phyloP scores from a whole-genome alignment of 2,113 vertebrate species.

The Sapajus apella region DNA sequence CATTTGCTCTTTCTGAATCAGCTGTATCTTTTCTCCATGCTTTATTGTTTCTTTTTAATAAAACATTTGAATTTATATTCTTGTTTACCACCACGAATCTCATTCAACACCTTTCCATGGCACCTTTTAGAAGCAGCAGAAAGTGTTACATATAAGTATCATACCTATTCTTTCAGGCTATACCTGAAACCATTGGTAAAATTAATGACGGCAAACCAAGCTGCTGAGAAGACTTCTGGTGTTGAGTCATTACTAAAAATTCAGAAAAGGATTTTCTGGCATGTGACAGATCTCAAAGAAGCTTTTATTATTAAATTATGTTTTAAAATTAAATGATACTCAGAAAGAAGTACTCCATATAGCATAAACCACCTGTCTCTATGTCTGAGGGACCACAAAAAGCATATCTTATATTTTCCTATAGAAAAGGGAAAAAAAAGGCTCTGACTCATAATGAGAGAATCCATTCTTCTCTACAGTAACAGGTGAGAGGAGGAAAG shows the following conservation, averaged over 20 bases:
- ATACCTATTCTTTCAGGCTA: neutral
- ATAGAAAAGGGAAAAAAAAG: neutral
- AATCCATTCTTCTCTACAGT: neutral
- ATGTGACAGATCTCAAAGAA: neutral
- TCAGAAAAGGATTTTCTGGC: neutral
- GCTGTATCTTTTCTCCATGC: neutral
- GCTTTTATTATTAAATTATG: too few relatives aligned
- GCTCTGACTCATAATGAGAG: neutral
- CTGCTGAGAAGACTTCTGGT: neutral
- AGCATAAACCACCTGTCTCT: neutral
- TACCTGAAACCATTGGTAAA: neutral
- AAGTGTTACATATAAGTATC: neutral
- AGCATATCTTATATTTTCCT: neutral
- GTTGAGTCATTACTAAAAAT: neutral
- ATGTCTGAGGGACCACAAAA: neutral
- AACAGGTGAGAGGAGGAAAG: neutral
- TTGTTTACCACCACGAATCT: neutral
- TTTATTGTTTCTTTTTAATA: neutral
- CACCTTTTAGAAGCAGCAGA: neutral
- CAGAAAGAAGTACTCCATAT: neutral
- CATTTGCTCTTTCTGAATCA: neutral
- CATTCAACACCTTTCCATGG: neutral
- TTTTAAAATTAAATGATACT: neutral
- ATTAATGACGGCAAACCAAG: neutral
- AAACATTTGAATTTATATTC: conserved; percentile 10